Evolutionary conservation across 2,797 vertebrate species (phyloP).

Genomic region (Peromyscus eremicus): DNA sequence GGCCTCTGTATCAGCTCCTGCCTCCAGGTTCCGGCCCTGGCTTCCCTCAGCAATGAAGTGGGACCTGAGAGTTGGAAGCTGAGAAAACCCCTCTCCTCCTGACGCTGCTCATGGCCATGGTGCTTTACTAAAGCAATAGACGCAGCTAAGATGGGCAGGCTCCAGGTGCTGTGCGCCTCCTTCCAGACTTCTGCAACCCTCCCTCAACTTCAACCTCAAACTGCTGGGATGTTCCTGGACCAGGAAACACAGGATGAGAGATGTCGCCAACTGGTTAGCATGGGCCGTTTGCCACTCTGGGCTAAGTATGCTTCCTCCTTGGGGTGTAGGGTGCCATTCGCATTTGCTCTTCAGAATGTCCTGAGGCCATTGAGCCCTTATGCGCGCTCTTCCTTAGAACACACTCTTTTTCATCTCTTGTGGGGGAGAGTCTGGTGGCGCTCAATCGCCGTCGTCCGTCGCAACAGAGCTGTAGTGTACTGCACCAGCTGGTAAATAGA

Average conservation of each 20-base stretch:
- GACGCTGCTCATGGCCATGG: neutral
- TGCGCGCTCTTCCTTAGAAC: neutral
- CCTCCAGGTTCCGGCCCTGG: neutral
- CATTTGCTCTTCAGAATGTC: neutral
- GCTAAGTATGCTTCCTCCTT: neutral
- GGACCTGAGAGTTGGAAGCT: neutral
- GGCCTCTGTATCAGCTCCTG: neutral
- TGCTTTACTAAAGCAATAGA: neutral
- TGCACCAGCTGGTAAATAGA: neutral
- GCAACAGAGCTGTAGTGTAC: neutral
- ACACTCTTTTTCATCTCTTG: neutral
- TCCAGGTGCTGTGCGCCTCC: neutral
- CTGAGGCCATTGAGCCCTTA: neutral
- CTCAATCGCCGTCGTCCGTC: neutral
- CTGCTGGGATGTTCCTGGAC: neutral
- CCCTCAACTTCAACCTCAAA: neutral
- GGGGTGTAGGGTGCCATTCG: neutral
- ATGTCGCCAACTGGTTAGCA: neutral
- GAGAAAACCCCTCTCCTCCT: too few species aligned
- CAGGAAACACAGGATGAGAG: neutral
- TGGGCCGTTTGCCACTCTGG: neutral
- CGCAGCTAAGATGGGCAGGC: neutral
- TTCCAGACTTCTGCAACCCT: neutral
- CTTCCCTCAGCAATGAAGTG: neutral
- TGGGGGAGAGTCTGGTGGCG: neutral